Percentiles rank a stretch among this genome's conserved stretches.
These are phyloP conservation scores for Porites cylindrica DNA, from an alignment of 92 coral and sea anemone genomes.

Conservation along the genomic window DNA sequence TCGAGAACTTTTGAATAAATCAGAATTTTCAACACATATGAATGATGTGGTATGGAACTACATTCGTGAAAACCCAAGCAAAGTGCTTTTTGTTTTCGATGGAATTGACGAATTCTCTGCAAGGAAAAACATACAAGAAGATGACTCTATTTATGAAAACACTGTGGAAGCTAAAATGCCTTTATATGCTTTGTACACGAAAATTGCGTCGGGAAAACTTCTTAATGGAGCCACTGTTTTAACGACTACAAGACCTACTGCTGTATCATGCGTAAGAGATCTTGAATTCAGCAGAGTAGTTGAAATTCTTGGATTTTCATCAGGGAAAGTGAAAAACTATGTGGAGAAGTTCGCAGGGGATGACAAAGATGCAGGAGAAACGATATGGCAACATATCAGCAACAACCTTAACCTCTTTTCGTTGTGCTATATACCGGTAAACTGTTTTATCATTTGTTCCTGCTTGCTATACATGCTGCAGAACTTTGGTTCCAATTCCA, in stretches of 20 bases:
- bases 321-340: slow-evolving; percentile 14
- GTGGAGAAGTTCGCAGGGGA: slow-evolving; percentile 8
- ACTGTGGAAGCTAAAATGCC: background rate
- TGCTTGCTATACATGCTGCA: background rate
- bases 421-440: background rate
- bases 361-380: background rate
- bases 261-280: background rate
- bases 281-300: background rate
- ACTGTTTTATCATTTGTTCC: background rate
- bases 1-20: slow-evolving; percentile 16
- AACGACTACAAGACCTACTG: slow-evolving; percentile 34
- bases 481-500: background rate
- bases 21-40: background rate
- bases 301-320: slow-evolving; percentile 28
- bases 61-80: slow-evolving; percentile 19
- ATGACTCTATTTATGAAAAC: background rate
- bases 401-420: background rate
- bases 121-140: too few species aligned
- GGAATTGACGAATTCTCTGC: slow-evolving; percentile 52
- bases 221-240: background rate
- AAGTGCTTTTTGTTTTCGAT: slow-evolving; percentile 51
- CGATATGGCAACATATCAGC: background rate
- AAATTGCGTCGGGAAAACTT: background rate
- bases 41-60: slow-evolving; percentile 23
- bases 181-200: background rate